Conservation (phyloP, 1,140 invertebrate genomes). For the Belonocnema kinseyi region DNA sequence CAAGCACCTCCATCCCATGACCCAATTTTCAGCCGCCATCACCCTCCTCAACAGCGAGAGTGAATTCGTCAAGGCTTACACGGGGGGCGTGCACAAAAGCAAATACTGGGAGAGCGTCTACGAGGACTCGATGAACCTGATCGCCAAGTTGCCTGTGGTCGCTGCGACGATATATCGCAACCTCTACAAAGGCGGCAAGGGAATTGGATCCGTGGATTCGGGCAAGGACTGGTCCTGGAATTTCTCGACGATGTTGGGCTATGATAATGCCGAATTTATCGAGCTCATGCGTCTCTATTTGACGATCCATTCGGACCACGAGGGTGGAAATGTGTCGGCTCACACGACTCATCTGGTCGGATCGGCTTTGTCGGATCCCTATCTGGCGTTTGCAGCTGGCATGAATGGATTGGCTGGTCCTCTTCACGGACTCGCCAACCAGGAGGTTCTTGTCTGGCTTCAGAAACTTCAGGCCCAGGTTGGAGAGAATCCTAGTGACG, state of each 20-base stretch:
- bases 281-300: constrained; percentile 97
- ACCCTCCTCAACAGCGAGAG: constrained; percentile 95
- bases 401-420: constrained; percentile 97
- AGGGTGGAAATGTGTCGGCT: constrained; percentile 96
- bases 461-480: constrained; percentile 88
- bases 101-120: constrained; percentile 95
- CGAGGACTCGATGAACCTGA: constrained; percentile 97
- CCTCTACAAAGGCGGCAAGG: constrained; percentile 84
- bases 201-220: constrained; percentile 91
- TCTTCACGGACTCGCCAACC: constrained; percentile 96
- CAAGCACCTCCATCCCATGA: constrained; percentile 95
- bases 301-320: constrained; percentile 97
- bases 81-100: constrained; percentile 88
- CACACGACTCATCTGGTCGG: constrained; percentile 97
- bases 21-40: constrained; percentile 94
- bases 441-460: constrained; percentile 92
- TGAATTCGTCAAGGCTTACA: constrained; percentile 94
- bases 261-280: constrained; percentile 89
- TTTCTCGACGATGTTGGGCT: constrained; percentile 95
- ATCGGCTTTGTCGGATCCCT: constrained; percentile 96
- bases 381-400: constrained; percentile 94
- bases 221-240: constrained; percentile 96
- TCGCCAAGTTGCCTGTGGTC: constrained; percentile 95
- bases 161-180: constrained; percentile 93
- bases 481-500: constrained; percentile 88